Percentiles rank a stretch among this genome's conserved stretches.
phyloP scores from a whole-genome alignment of 35 echinoderm and acorn worm genomes.

The Patiria miniata region DNA sequence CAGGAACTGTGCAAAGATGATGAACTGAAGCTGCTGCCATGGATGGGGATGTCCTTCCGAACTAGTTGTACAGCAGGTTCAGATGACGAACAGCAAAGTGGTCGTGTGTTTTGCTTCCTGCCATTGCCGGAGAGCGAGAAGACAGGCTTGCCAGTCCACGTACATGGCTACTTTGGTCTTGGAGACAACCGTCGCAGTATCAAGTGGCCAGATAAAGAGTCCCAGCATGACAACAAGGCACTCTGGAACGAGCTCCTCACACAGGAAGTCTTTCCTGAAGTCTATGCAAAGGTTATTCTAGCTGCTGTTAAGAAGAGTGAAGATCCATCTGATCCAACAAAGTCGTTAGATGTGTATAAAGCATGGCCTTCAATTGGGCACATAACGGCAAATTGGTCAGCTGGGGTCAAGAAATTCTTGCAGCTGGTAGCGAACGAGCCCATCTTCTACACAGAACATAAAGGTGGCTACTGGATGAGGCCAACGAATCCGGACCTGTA shows the following conservation, averaged over 20 bases:
- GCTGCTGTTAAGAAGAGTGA: slow-evolving; percentile 11
- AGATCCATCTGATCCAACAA: not conserved
- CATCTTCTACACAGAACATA: slow-evolving; percentile 53
- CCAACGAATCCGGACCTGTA: slow-evolving; percentile 29
- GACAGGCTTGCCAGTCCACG: slow-evolving; percentile 83
- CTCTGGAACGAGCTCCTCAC: slow-evolving; percentile 79
- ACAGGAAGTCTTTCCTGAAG: slow-evolving; percentile 63
- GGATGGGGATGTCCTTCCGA: slow-evolving; percentile 77
- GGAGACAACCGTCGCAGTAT: slow-evolving; percentile 68
- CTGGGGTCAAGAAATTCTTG: slow-evolving; percentile 45
- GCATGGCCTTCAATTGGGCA: slow-evolving; percentile 53
- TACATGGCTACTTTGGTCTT: slow-evolving; percentile 90
- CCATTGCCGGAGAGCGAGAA: slow-evolving; percentile 71
- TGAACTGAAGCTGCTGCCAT: slow-evolving; percentile 57
- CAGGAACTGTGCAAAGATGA: slow-evolving; percentile 29
- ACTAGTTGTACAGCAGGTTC: not conserved
- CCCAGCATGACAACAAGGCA: slow-evolving; percentile 61
- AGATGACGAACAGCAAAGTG: not conserved
- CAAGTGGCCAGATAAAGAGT: slow-evolving; percentile 79
- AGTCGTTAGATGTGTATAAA: slow-evolving; percentile 49
- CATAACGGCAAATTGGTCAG: slow-evolving; percentile 44
- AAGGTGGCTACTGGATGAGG: slow-evolving; percentile 39
- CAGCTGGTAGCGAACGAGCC: slow-evolving; percentile 26
- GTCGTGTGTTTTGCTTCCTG: slow-evolving; percentile 86
- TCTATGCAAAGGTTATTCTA: slow-evolving; percentile 54